Percentiles rank a stretch among this genome's conserved stretches.
Evolutionary conservation across 2,888 invertebrate species (phyloP).

Genomic region (Tachina grossa): DNA sequence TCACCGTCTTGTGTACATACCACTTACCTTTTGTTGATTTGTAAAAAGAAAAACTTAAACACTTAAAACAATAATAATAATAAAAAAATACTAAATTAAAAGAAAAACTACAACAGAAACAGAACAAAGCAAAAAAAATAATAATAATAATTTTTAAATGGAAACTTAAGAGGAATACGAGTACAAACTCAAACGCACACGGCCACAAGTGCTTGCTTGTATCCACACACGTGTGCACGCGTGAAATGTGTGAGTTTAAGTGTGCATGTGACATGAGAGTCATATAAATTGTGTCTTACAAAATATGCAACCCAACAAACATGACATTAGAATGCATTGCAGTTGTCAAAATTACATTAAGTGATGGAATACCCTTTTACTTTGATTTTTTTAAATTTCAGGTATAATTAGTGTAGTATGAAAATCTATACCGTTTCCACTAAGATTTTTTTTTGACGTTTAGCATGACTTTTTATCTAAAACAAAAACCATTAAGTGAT

Average conservation of each 20-base stretch:
- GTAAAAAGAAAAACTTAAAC: slow-evolving; percentile 6
- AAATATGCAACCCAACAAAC: background rate
- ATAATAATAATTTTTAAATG: background rate
- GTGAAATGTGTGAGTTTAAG: slow-evolving; percentile 19
- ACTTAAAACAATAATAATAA: background rate
- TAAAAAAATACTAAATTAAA: slow-evolving; percentile 46
- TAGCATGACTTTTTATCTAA: too few relatives aligned
- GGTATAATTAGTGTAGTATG: too few relatives aligned
- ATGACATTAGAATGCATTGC: background rate
- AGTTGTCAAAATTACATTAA: too few relatives aligned
- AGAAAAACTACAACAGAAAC: background rate
- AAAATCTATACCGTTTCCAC: too few relatives aligned
- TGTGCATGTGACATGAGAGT: slow-evolving; percentile 15
- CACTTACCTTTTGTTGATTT: slow-evolving; percentile 18
- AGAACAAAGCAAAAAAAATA: background rate
- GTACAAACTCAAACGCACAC: background rate
- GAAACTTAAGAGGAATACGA: background rate
- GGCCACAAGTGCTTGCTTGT: background rate
- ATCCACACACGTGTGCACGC: background rate
- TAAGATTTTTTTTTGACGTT: too few relatives aligned
- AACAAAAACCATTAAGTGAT: too few relatives aligned
- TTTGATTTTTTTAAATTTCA: too few relatives aligned
- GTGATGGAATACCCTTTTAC: too few relatives aligned
- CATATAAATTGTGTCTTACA: slow-evolving; percentile 3
- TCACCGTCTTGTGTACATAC: background rate